Evolutionary conservation across 1,140 invertebrate genomes (phyloP), one percentile per base, ranked within the genome.

Genomic region (Drosophila sucinea): DNA sequence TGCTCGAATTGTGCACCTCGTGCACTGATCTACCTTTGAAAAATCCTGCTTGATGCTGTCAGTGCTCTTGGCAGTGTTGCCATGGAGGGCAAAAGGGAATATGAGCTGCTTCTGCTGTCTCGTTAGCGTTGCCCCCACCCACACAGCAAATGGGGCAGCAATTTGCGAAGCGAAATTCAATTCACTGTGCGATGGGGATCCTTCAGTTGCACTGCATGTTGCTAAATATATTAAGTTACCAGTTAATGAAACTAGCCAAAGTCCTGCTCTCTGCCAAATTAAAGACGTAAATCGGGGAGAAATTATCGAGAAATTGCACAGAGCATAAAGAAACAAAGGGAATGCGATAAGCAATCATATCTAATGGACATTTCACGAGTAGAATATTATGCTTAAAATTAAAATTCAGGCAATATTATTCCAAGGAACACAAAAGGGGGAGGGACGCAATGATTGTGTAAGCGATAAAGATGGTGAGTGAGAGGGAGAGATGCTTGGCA

Each of bases 351-450:
- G 60, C 73, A 73, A 84, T 75, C 73, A 80, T 78, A 67, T 67
- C 77, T 78, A 87, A 87, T 89, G 66, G 70, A 80, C 72, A 78
- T 67, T 80, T 67, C 73, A 73, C 84, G 77, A 83, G 78, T 74
- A 66, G 77, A 83, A 89, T 89, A 89, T 80, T 84, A 83, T 73
- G 73, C 77, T 77, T 81, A 70, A 82, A 70, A 81, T 77, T 81
- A 67, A 83, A 87, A 87, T 87, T 87, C 87, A 82, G 76, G 35
- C 57, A 30, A 69, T 41, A 70, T 57, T 63, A 67, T 77, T 69
- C 69, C 54, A 56, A 23, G 60, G 67, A 58, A 33, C 10, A 7
- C 4, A 25, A 57, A 54, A 65, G n/a, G 47, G 35, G 41, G 11
- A 11, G n/a, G 38, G 40, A 7, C 10, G 35, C 23, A 35, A 27